Conservation (phyloP, 2,113 vertebrate species). For the Zapornia atra region DNA sequence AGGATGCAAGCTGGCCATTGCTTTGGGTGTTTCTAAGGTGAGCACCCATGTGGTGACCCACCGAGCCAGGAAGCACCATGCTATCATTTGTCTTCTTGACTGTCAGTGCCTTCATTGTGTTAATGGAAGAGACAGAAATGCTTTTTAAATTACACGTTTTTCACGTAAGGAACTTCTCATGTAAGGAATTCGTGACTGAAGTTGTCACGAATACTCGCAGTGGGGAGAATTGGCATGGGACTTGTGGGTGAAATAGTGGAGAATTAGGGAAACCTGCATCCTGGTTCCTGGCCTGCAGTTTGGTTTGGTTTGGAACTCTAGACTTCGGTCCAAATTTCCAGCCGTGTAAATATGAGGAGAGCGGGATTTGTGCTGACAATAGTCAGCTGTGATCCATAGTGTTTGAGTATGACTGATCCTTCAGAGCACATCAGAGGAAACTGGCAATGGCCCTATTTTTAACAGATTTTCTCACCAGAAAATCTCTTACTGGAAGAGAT, state of each 20-base stretch:
- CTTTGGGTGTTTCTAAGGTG: rapidly evolving
- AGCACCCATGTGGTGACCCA: rapidly evolving
- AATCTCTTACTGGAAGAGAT: background rate
- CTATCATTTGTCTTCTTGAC: background rate
- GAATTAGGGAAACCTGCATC: background rate
- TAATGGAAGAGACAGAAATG: background rate
- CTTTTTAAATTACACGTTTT: background rate
- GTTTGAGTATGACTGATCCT: background rate
- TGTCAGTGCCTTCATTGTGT: background rate
- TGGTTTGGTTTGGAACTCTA: background rate
- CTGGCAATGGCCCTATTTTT: background rate
- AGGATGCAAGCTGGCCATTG: rapidly evolving
- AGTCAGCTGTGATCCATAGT: background rate
- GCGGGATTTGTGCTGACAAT: rapidly evolving
- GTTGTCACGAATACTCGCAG: background rate
- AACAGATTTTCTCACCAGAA: background rate
- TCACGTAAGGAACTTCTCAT: background rate
- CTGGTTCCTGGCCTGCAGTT: rapidly evolving
- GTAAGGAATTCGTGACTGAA: too few species aligned
- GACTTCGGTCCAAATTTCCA: background rate
- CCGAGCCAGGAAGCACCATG: rapidly evolving
- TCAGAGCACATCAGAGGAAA: background rate
- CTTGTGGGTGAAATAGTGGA: background rate
- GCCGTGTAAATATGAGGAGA: background rate
- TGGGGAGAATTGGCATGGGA: background rate